Evolutionary conservation across 2,888 invertebrate species (phyloP).

Genomic region (Euphydryas editha): DNA sequence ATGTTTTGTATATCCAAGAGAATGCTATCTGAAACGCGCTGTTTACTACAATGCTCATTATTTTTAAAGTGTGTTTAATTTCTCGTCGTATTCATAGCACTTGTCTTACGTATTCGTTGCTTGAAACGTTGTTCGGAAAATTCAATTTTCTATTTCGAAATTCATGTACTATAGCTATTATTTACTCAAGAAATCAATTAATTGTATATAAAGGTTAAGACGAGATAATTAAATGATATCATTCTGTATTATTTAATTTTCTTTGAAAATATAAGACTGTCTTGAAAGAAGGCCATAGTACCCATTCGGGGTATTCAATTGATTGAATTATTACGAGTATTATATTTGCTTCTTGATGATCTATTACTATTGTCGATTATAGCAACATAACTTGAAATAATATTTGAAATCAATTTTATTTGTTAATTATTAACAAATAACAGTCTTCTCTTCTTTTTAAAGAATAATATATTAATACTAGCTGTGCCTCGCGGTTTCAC

Average conservation of each 20-base stretch:
- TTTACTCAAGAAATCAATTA: neutral
- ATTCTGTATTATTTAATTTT: slow-evolving; percentile 2
- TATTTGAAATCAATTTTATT: neutral
- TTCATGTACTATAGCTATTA: neutral
- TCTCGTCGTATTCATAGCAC: slow-evolving; percentile 17
- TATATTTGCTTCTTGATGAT: slow-evolving; percentile 4
- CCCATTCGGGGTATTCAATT: no score
- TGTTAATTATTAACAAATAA: no score
- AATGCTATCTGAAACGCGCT: slow-evolving; percentile 28
- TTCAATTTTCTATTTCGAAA: neutral
- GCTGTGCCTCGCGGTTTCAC: no score
- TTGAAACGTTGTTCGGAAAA: neutral
- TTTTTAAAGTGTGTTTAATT: slow-evolving; percentile 32
- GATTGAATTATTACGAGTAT: no score
- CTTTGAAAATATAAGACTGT: neutral
- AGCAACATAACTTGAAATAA: neutral
- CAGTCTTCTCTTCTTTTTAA: no score
- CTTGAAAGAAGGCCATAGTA: neutral
- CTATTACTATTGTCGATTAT: neutral
- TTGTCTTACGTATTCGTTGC: slow-evolving; percentile 14
- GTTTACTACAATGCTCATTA: slow-evolving; percentile 31
- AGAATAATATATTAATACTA: no score
- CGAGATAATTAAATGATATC: neutral
- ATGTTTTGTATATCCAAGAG: slow-evolving; percentile 29
- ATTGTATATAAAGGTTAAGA: slow-evolving; percentile 1